A percentile compares a stretch with the other conserved stretches of the same genome.
Conservation (phyloP, 1,140 invertebrate species). For the Paraescarpia echinospica region DNA sequence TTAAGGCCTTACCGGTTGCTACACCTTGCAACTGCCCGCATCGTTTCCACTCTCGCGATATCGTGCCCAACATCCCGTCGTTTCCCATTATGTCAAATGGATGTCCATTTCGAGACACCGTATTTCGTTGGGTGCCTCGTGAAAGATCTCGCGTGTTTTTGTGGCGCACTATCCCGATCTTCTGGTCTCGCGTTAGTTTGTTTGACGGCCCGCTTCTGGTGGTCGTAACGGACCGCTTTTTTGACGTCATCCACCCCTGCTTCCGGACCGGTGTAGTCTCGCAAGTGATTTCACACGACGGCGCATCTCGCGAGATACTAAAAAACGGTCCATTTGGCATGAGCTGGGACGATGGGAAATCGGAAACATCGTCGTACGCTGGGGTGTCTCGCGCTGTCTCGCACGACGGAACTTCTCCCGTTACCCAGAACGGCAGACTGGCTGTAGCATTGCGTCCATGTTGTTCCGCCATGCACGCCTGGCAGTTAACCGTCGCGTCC, state of each 20-base stretch:
- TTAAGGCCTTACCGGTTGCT: background rate
- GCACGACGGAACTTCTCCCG: background rate
- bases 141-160: background rate
- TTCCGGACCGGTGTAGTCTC: background rate
- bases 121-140: background rate
- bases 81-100: background rate
- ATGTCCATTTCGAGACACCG: background rate
- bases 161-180: background rate
- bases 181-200: background rate
- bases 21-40: background rate
- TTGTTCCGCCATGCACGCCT: background rate
- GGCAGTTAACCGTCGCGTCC: background rate
- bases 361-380: background rate
- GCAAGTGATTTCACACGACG: background rate
- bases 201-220: background rate
- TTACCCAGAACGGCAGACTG: background rate
- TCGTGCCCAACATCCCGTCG: background rate
- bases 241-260: background rate
- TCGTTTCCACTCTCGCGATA: background rate
- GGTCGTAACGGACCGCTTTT: background rate
- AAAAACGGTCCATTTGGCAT: background rate
- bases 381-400: background rate
- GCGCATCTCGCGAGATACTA: background rate
- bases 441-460: background rate
- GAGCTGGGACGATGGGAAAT: background rate